These are phyloP conservation scores for Epinephelus moara DNA, from an alignment of 2,113 vertebrate genomes.

Conservation along the genomic window DNA sequence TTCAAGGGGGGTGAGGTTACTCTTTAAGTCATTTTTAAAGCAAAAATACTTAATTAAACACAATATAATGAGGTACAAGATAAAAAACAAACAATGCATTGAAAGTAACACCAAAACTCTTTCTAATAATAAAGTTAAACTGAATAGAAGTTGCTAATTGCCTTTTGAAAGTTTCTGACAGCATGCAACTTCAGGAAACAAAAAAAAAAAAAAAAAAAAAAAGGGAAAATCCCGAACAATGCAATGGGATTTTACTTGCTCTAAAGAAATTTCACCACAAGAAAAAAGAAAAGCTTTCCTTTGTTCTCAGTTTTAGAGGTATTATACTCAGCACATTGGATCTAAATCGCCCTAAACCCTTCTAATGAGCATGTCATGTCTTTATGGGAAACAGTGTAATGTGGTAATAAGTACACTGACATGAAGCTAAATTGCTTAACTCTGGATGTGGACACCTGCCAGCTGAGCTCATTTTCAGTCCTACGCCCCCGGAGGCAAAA, in stretches of 20 bases:
- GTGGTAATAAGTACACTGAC: constrained; percentile 58
- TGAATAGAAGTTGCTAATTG: background rate
- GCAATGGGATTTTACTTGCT: constrained; percentile 8
- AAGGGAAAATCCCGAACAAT: background rate
- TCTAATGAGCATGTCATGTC: constrained; percentile 60
- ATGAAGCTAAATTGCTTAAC: constrained; percentile 65
- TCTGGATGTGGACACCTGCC: constrained; percentile 71
- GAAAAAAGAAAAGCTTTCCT: constrained; percentile 13
- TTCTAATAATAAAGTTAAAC: background rate
- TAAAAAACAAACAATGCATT: background rate
- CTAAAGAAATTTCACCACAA: background rate
- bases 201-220: constrained; percentile 8
- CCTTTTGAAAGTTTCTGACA: background rate
- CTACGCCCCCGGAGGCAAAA: constrained; percentile 56
- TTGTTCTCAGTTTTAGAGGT: constrained; percentile 47
- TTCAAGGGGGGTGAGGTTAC: background rate
- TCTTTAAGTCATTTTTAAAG: background rate
- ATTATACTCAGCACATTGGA: constrained; percentile 38
- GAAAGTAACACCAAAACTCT: background rate
- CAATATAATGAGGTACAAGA: background rate
- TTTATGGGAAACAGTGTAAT: constrained; percentile 58
- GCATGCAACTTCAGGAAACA: background rate
- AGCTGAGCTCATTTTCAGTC: constrained; percentile 76
- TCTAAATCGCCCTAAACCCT: constrained; percentile 57
- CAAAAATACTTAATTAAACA: background rate